These are phyloP conservation scores for Dendrophyllia cribrosa DNA, from an alignment of 64 coral and sea anemone species.

Conservation along the genomic window DNA sequence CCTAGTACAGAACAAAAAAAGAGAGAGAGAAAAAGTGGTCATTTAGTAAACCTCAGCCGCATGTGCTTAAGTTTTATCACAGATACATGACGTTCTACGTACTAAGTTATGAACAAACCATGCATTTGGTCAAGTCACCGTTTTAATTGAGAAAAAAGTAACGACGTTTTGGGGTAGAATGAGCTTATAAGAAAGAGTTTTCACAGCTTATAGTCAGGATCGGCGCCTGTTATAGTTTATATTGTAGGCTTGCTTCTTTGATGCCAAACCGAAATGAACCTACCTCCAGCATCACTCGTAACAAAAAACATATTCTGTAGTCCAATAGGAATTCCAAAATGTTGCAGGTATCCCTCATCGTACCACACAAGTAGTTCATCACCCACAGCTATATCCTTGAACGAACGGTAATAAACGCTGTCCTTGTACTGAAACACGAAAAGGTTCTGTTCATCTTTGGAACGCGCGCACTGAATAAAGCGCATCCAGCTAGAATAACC, in stretches of 20 bases:
- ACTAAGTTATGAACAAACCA: too few species aligned
- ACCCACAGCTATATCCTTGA: slow-evolving; percentile 50
- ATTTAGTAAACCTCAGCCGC: too few species aligned
- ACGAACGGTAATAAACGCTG: slow-evolving; percentile 52
- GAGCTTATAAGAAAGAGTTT: too few species aligned
- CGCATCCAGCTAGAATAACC: slow-evolving; percentile 68
- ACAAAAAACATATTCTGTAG: not conserved
- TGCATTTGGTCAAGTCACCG: too few species aligned
- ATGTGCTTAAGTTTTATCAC: too few species aligned
- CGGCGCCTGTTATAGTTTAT: too few species aligned
- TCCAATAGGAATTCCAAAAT: slow-evolving; percentile 66
- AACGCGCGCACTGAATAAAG: slow-evolving; percentile 75
- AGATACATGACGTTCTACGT: too few species aligned
- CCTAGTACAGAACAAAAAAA: not conserved
- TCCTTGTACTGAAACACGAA: slow-evolving; percentile 50
- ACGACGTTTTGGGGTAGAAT: too few species aligned
- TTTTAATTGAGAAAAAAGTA: too few species aligned
- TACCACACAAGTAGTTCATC: slow-evolving; percentile 85
- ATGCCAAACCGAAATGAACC: not conserved
- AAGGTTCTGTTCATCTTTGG: slow-evolving; percentile 67
- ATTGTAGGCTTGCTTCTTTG: too few species aligned
- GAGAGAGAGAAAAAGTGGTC: too few species aligned
- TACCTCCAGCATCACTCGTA: not conserved
- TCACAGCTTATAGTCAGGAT: too few species aligned
- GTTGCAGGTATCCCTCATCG: slow-evolving; percentile 58